Evolutionary conservation across 2,888 invertebrate genomes (phyloP), one percentile per base, ranked within the genome.

Genomic region (Lochmaea crataegi): DNA sequence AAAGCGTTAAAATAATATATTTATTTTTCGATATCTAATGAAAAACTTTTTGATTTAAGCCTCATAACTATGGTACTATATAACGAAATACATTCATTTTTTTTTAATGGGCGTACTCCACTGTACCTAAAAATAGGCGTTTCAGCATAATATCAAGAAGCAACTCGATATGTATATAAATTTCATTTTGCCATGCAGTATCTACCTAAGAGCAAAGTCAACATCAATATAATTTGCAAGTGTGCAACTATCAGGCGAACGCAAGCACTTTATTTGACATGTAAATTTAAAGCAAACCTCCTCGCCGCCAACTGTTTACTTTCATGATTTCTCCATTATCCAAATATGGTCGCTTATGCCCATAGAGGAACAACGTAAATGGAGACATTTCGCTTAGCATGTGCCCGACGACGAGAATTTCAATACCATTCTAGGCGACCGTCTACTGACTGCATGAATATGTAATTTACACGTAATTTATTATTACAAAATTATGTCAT

Each of bases 321-420:
- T 68, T 69, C 56, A 56, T 63, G 56, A 56, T 67, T 71, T 61
- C 67, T 63, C 67, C 63, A 60, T 57, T 67, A 67, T 71, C 63
- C 56, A 32, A 56, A 63, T 69, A 69, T 64, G 64, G 63, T 42
- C 6, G 60, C 41, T 66, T 32, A 71, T 53, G 71, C 53, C 22
- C 53, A 11, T 22, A 63, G 45, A 67, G 9, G 45, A 71, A 12
- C 10, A 26, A 41, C 38, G 16, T 71, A 66, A 72, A 72, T 72
- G 72, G 67, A 72, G 72, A 72, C 63, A 48, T 72, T 56, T 67
- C 64, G 56, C 56, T 41, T 38, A 63, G 41, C 61, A 16, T 38
- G 16, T 18, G 42, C 26, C 22, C 16, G 26, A n/a, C 51, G 68
- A 51, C 60, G 16, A 22, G 42, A 45, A 67, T 42, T 42, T 14